Evolutionary conservation across 2,797 vertebrate species (phyloP).

Genomic region (Gorsachius magnificus): DNA sequence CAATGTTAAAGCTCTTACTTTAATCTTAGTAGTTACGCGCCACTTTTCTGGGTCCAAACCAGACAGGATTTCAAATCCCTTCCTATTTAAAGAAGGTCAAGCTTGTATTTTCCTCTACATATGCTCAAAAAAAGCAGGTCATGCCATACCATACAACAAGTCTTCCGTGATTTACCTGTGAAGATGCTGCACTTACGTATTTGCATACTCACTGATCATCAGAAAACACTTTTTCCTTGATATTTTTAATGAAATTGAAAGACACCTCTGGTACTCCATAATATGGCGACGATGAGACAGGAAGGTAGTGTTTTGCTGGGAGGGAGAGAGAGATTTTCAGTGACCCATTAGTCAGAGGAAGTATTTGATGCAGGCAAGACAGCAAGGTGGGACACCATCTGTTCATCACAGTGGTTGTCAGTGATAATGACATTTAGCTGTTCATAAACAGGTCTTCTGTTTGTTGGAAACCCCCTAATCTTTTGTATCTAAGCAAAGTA

Average conservation of each 20-base stretch:
- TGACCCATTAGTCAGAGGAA: neutral
- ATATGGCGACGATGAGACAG: accelerated
- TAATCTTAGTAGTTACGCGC: neutral
- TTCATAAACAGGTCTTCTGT: neutral
- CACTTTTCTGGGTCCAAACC: neutral
- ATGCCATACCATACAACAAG: neutral
- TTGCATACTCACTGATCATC: neutral
- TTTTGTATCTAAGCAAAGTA: neutral
- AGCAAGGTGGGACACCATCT: slow-evolving; percentile 20
- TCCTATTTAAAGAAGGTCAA: neutral
- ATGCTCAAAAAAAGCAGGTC: neutral
- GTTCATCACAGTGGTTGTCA: neutral
- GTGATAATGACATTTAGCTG: neutral
- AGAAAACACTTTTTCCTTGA: neutral
- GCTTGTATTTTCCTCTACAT: neutral
- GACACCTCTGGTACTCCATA: neutral
- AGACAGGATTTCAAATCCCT: neutral
- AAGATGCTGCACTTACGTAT: neutral
- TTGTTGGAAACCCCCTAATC: neutral
- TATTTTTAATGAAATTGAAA: neutral
- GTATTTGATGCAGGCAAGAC: neutral
- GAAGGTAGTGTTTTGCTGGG: neutral
- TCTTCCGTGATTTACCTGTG: neutral
- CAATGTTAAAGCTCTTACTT: neutral
- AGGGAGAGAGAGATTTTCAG: neutral